Conservation (phyloP, 1,140 invertebrate genomes). For the Drosophila ambigua region DNA sequence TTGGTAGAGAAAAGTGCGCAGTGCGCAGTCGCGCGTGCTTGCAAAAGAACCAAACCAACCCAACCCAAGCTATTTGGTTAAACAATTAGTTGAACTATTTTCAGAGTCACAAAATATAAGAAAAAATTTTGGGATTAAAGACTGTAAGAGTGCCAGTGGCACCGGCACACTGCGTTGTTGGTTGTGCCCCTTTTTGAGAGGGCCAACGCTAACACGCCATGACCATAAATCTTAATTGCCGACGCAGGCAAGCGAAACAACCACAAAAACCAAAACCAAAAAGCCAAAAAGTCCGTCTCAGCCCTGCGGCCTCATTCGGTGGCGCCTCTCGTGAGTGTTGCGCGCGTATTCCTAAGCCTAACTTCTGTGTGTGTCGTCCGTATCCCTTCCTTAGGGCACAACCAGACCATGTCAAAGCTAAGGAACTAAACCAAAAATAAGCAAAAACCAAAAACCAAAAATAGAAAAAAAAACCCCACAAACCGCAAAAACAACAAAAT, state of each 20-base stretch:
- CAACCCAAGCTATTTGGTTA: conserved; percentile 10
- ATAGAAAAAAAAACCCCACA: conserved; percentile 6
- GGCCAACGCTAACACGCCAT: conserved; percentile 59
- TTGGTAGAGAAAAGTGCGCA: neutral
- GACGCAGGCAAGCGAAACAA: conserved; percentile 73
- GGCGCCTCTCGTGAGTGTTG: conserved; percentile 6
- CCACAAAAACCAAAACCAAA: neutral
- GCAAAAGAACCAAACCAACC: conserved; percentile 22
- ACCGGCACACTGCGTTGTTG: too few species aligned
- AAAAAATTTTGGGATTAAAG: too few species aligned
- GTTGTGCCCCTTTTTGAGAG: conserved; percentile 19
- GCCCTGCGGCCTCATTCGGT: neutral
- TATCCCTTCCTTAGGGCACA: conserved; percentile 16
- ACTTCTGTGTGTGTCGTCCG: conserved; percentile 4
- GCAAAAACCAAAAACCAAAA: conserved; percentile 26
- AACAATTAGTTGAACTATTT: conserved; percentile 69
- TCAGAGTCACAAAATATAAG: conserved; percentile 12
- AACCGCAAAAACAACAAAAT: conserved; percentile 51
- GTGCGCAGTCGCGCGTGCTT: conserved; percentile 64
- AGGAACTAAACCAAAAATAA: conserved; percentile 30
- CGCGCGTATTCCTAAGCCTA: neutral
- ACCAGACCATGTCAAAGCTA: conserved; percentile 57
- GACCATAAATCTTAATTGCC: conserved; percentile 80
- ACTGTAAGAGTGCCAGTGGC: too few species aligned
- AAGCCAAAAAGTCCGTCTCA: conserved; percentile 10